phyloP scores from a whole-genome alignment of 2,888 invertebrate genomes.

The Elaeidobius kamerunicus region DNA sequence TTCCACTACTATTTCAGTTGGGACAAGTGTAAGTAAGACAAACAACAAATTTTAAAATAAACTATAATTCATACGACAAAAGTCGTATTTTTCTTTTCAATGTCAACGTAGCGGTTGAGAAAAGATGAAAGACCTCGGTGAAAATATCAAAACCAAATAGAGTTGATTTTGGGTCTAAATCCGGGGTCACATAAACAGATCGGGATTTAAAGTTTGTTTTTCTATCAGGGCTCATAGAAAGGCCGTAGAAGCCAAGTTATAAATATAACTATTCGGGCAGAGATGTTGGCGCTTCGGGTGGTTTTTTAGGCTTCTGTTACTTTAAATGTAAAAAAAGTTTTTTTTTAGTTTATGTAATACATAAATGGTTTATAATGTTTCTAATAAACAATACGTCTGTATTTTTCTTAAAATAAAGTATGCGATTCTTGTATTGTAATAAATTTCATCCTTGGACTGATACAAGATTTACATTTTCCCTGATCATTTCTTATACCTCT shows the following conservation, averaged over 20 bases:
- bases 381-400: no score
- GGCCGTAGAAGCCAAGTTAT: slow-evolving; percentile 12
- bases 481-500: no score
- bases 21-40: no score
- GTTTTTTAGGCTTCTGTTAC: no score
- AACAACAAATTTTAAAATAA: no score
- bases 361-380: no score
- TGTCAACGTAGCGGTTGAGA: slow-evolving; percentile 1
- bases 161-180: slow-evolving; percentile 20
- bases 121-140: slow-evolving; percentile 11
- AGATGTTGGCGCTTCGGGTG: neutral
- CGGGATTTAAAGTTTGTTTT: slow-evolving; percentile 19
- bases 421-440: no score
- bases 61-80: no score
- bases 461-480: no score
- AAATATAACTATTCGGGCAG: slow-evolving; percentile 11
- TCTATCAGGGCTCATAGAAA: slow-evolving; percentile 10
- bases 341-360: neutral
- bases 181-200: slow-evolving; percentile 23
- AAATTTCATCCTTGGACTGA: no score
- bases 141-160: slow-evolving; percentile 18
- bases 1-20: no score
- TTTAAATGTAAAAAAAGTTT: neutral
- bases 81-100: slow-evolving; percentile 8
- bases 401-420: no score